Percentiles rank a stretch among this genome's conserved stretches.
Conservation (phyloP, 2,888 invertebrate genomes). For the Lottia scabra region DNA sequence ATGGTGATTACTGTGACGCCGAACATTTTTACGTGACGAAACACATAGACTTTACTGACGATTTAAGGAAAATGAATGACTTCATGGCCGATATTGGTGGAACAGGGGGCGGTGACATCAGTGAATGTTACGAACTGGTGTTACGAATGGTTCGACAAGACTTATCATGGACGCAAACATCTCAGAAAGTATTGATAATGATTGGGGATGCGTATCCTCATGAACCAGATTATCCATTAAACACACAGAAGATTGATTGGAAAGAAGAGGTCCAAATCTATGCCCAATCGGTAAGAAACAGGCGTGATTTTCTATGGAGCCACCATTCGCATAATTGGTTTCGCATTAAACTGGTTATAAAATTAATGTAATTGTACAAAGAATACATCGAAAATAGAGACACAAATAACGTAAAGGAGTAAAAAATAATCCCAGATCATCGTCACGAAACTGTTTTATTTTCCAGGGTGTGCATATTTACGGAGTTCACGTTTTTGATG, state of each 20-base stretch:
- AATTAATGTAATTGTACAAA: too few relatives aligned
- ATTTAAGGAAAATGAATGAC: slow-evolving; percentile 45
- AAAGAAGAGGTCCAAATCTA: slow-evolving; percentile 40
- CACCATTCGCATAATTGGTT: too few relatives aligned
- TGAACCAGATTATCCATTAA: slow-evolving; percentile 44
- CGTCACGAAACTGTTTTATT: background rate
- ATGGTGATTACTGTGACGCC: slow-evolving; percentile 65
- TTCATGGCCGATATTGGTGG: slow-evolving; percentile 52
- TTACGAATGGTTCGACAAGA: slow-evolving; percentile 46
- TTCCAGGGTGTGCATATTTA: slow-evolving; percentile 56
- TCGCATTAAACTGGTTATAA: too few relatives aligned
- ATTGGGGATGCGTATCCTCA: slow-evolving; percentile 64
- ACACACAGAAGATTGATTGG: slow-evolving; percentile 58
- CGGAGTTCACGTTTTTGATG: slow-evolving; percentile 50
- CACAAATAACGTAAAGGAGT: too few relatives aligned
- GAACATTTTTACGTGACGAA: slow-evolving; percentile 57
- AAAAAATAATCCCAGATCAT: too few relatives aligned
- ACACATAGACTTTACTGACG: slow-evolving; percentile 52
- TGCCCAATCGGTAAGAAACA: slow-evolving; percentile 27
- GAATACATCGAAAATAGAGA: too few relatives aligned
- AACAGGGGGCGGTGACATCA: slow-evolving; percentile 60
- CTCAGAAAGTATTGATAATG: slow-evolving; percentile 58
- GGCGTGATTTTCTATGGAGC: too few relatives aligned
- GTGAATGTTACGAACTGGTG: slow-evolving; percentile 64
- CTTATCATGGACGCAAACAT: slow-evolving; percentile 51